phyloP scores from a whole-genome alignment of 2,113 vertebrate species.

The Petroica traversi region DNA sequence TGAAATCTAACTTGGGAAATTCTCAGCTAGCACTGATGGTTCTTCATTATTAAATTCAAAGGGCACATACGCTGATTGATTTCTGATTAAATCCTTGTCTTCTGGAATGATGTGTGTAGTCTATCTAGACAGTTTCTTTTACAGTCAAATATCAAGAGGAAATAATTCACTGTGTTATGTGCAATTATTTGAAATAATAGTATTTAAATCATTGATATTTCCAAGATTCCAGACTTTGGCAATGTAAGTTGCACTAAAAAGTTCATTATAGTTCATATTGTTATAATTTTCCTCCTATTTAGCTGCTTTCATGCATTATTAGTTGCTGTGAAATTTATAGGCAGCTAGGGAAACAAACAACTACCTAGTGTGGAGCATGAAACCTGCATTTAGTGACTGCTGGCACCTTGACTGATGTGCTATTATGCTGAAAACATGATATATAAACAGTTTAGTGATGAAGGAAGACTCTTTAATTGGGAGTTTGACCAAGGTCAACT shows the following conservation, averaged over 20 bases:
- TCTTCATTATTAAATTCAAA: constrained; percentile 42
- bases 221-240: neutral
- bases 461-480: neutral
- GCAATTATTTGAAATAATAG: constrained; percentile 5
- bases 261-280: neutral
- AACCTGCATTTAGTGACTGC: neutral
- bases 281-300: neutral
- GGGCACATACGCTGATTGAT: neutral
- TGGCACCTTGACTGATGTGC: neutral
- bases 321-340: neutral
- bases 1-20: neutral
- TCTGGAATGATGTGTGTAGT: neutral
- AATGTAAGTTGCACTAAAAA: neutral
- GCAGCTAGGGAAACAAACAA: neutral
- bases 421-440: neutral
- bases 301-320: neutral
- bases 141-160: neutral
- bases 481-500: neutral
- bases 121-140: constrained; percentile 21
- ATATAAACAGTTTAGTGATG: neutral
- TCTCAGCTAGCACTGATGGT: neutral
- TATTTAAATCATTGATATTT: neutral
- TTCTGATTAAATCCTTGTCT: constrained; percentile 15
- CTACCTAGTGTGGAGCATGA: neutral
- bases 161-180: neutral